Evolutionary conservation across 2,888 invertebrate species (phyloP).

Genomic region (Trichogramma dendrolimi): DNA sequence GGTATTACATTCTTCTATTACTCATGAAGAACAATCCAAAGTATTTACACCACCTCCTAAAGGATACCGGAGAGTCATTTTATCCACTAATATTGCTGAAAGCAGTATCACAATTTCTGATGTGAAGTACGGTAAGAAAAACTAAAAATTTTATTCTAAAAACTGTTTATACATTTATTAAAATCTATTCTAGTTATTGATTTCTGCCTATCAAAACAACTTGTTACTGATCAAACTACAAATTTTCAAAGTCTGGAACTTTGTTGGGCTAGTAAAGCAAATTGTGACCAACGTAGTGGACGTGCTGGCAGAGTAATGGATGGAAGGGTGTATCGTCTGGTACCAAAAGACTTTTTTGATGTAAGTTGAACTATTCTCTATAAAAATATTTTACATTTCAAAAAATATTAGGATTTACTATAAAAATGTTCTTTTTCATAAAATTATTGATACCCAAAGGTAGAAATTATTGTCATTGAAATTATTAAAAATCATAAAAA

Average conservation of each 20-base stretch:
- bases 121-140: conserved; percentile 67
- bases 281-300: conserved; percentile 85
- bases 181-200: conserved; percentile 70
- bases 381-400: neutral
- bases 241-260: conserved; percentile 76
- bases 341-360: conserved; percentile 64
- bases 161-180: neutral
- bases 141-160: neutral
- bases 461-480: neutral
- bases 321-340: conserved; percentile 80
- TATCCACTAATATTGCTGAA: conserved; percentile 89
- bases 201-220: conserved; percentile 84
- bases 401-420: neutral
- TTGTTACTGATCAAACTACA: conserved; percentile 70
- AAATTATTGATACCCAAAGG: neutral
- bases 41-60: conserved; percentile 62
- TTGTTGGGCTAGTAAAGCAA: conserved; percentile 85
- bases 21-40: conserved; percentile 69
- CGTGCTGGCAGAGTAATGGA: conserved; percentile 84
- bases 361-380: conserved; percentile 44
- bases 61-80: conserved; percentile 74
- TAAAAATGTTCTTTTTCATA: conserved; percentile 1
- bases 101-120: conserved; percentile 89
- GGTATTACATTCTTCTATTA: conserved; percentile 72
- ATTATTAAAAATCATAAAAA: neutral